Evolutionary conservation across 2,113 vertebrate genomes (phyloP).

Genomic region (Alethe diademata): DNA sequence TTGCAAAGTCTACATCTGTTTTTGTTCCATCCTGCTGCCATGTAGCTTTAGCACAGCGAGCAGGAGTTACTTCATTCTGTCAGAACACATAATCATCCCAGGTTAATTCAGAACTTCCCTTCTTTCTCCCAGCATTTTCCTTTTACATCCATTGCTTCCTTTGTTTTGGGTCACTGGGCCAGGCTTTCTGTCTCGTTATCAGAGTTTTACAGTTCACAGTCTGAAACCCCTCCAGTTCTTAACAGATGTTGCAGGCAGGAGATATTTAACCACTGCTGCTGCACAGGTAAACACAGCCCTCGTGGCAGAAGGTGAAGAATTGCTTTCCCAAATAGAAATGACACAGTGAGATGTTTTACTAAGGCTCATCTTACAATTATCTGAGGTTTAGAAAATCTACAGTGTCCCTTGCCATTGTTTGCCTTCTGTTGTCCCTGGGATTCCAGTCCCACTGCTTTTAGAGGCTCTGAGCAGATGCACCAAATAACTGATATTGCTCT

Average conservation of each 20-base stretch:
- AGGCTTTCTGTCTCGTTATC: conserved; percentile 36
- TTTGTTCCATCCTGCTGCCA: conserved; percentile 56
- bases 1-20: conserved; percentile 50
- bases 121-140: conserved; percentile 38
- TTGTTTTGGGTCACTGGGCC: conserved; percentile 70
- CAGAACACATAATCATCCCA: conserved; percentile 75
- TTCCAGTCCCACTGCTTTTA: neutral
- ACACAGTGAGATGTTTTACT: conserved; percentile 45
- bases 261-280: conserved; percentile 61
- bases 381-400: conserved; percentile 76
- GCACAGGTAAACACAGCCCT: conserved; percentile 54
- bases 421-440: conserved; percentile 63
- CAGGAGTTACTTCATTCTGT: conserved; percentile 77
- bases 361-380: conserved; percentile 70
- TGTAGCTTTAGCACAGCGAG: conserved; percentile 13
- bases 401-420: conserved; percentile 36
- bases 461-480: neutral
- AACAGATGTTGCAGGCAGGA: conserved; percentile 66
- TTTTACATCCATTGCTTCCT: conserved; percentile 40
- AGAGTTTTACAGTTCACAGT: conserved; percentile 47
- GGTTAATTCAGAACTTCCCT: conserved; percentile 67
- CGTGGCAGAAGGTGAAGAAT: conserved; percentile 71
- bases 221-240: conserved; percentile 58
- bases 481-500: neutral
- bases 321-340: conserved; percentile 62